Evolutionary conservation across 1,140 invertebrate genomes (phyloP).

Genomic region (Neoseiulus cucumeris): DNA sequence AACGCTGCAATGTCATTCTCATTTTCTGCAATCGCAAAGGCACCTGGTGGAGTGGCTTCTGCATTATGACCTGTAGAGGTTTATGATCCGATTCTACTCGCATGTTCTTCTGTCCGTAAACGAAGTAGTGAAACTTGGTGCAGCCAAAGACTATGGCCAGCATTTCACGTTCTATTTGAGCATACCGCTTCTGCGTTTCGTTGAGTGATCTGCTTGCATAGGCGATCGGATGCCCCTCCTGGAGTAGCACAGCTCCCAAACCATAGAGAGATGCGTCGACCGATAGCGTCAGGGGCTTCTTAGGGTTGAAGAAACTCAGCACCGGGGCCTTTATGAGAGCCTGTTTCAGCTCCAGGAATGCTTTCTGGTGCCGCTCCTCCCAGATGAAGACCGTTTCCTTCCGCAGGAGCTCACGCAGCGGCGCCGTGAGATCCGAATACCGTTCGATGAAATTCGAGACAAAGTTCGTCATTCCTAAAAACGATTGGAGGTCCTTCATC

Average conservation of each 20-base stretch:
- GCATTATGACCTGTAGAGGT: constrained; percentile 12
- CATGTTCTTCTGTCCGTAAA: constrained; percentile 15
- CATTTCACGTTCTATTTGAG: constrained; percentile 17
- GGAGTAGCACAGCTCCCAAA: constrained; percentile 13
- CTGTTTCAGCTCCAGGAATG: not conserved
- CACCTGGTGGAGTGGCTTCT: constrained; percentile 2
- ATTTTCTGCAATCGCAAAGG: constrained; percentile 14
- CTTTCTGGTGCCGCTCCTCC: not conserved
- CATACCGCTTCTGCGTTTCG: constrained; percentile 15
- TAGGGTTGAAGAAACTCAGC: constrained; percentile 22
- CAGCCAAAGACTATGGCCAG: constrained; percentile 15
- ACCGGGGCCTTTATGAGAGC: not conserved
- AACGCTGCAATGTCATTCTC: no score
- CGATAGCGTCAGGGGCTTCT: constrained; percentile 21
- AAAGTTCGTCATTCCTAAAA: constrained; percentile 22
- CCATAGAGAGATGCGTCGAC: constrained; percentile 23
- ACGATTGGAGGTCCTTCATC: constrained; percentile 10
- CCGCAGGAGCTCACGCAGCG: constrained; percentile 24
- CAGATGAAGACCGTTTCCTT: constrained; percentile 11
- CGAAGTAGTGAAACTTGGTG: constrained; percentile 20
- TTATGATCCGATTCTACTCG: constrained; percentile 18
- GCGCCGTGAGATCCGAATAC: constrained; percentile 23
- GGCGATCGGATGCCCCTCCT: constrained; percentile 15
- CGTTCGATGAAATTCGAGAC: constrained; percentile 29
- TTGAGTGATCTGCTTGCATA: constrained; percentile 14